These are phyloP conservation scores for Carcina quercana DNA, from an alignment of 2,888 invertebrate species.

Conservation along the genomic window DNA sequence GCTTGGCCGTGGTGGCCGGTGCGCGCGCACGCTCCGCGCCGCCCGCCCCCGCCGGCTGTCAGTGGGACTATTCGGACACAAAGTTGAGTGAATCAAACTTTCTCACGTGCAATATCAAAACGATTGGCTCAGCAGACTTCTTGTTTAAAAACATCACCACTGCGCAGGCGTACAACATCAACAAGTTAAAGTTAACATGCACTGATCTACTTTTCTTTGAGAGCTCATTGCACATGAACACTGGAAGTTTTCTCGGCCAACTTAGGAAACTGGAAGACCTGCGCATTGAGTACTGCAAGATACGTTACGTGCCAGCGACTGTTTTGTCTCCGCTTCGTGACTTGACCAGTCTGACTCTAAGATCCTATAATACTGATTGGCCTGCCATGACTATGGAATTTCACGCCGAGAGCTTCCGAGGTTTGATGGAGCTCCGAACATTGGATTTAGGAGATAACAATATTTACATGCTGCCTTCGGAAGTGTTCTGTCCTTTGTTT, in stretches of 20 bases:
- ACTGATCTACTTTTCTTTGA: constrained; percentile 84
- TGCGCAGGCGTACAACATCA: constrained; percentile 81
- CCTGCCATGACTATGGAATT: constrained; percentile 86
- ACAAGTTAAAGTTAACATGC: constrained; percentile 80
- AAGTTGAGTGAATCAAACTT: constrained; percentile 74
- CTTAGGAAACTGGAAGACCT: constrained; percentile 82
- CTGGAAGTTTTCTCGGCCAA: constrained; percentile 76
- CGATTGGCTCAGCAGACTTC: constrained; percentile 80
- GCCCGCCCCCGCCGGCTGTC: constrained; percentile 82
- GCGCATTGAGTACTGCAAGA: constrained; percentile 85
- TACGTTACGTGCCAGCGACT: constrained; percentile 81
- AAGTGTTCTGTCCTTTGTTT: constrained; percentile 82
- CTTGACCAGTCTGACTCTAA: constrained; percentile 79
- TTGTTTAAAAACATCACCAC: constrained; percentile 82
- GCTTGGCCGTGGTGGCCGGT: constrained; percentile 58
- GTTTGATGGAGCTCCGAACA: constrained; percentile 78
- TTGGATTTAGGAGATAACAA: constrained; percentile 85
- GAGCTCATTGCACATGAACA: constrained; percentile 78
- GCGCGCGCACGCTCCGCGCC: constrained; percentile 72
- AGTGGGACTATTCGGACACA: constrained; percentile 78
- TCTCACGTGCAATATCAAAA: constrained; percentile 82
- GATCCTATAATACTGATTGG: constrained; percentile 86
- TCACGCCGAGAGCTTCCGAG: constrained; percentile 81
- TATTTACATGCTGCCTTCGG: constrained; percentile 82
- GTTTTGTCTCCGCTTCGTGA: constrained; percentile 80